Percentiles rank a stretch among this genome's conserved stretches.
phyloP scores from a whole-genome alignment of 2,113 vertebrate genomes.

The Raphicerus campestris region DNA sequence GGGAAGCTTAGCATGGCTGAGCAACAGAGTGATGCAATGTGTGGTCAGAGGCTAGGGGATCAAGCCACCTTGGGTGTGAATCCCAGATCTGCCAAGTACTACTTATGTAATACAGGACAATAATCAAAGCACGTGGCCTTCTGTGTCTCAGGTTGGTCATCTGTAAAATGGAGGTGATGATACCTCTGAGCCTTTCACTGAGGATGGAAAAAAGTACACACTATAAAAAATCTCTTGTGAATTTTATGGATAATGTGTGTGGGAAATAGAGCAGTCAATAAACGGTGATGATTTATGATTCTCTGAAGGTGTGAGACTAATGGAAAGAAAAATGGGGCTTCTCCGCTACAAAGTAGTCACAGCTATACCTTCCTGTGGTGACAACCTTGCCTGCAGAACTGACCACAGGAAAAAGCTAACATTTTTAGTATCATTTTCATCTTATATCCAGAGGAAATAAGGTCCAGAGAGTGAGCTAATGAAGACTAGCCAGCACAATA shows the following conservation, averaged over 20 bases:
- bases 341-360: background rate
- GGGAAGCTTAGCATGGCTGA: background rate
- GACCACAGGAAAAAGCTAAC: background rate
- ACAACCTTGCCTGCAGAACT: background rate
- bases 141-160: background rate
- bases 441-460: background rate
- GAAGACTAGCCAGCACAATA: background rate
- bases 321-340: background rate
- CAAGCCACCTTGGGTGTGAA: background rate
- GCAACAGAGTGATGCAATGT: rapidly evolving
- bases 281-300: background rate
- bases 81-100: background rate
- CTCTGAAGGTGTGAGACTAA: background rate
- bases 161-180: background rate
- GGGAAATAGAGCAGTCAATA: background rate
- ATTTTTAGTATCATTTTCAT: background rate
- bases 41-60: background rate
- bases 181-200: background rate
- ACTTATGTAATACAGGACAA: background rate
- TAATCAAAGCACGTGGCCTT: background rate
- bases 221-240: background rate
- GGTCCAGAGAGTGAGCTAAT: background rate
- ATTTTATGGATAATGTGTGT: background rate
- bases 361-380: background rate
- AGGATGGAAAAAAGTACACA: background rate